Evolutionary conservation across 1,140 invertebrate species (phyloP).

Genomic region (Brachionus asplanchnoidis): DNA sequence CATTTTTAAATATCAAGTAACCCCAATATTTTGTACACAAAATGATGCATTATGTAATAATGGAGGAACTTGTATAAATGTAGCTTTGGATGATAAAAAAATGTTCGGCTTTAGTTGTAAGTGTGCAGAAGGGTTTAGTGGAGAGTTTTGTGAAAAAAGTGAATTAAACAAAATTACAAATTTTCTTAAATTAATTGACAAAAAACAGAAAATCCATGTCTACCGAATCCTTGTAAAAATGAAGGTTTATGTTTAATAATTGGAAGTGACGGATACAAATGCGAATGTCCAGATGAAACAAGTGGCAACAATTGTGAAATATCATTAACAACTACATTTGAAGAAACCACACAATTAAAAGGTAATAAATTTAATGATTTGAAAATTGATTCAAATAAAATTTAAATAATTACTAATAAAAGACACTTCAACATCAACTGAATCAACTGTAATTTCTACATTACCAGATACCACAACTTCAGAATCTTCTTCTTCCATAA

Average conservation of each 20-base stretch:
- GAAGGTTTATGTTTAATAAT: background rate
- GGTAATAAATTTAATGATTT: too few relatives aligned
- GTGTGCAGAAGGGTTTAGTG: background rate
- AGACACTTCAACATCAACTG: too few relatives aligned
- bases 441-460: background rate
- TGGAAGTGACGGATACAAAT: background rate
- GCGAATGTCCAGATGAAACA: background rate
- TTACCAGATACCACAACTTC: background rate
- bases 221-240: background rate
- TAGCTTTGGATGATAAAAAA: background rate
- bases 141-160: constrained; percentile 7
- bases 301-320: background rate
- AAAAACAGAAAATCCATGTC: background rate
- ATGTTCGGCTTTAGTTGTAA: background rate
- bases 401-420: too few relatives aligned
- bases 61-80: background rate
- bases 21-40: background rate
- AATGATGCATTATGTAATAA: background rate
- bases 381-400: too few relatives aligned
- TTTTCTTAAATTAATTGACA: too few relatives aligned
- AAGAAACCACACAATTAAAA: too few relatives aligned
- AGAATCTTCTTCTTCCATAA: too few relatives aligned
- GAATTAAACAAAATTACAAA: background rate
- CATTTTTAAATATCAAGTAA: background rate
- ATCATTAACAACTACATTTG: background rate